Evolutionary conservation across 2,888 invertebrate genomes (phyloP), one percentile per base, ranked within the genome.

Genomic region (Cataglyphis cursor): DNA sequence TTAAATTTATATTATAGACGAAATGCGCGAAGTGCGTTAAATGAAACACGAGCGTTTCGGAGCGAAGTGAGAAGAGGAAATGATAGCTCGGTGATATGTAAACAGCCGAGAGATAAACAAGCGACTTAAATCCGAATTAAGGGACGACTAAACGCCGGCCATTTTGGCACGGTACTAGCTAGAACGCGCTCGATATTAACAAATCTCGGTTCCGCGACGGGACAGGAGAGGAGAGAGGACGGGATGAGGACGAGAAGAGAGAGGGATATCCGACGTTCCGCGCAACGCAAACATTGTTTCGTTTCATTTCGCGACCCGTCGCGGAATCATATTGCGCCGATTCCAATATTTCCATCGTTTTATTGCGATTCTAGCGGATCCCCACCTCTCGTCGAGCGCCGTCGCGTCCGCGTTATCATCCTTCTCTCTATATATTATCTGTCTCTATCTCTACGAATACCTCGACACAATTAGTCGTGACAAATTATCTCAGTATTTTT

Each of bases 211-310:
- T 90, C 87, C 87, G 82, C 66, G 35, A 31, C 9, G 61, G 35
- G 68, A 38, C 51, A 48, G 65, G 83, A 62, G 41, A 54, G 44
- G 61, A 12, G 54, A 3, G 18, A 51, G 72, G 44, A 21, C 48
- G 74, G 48, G 73, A 65, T 3, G 61, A 35, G 51, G 44, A 61
- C 8, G 70, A 38, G 51, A 65, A 24, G 59, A 66, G 72, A 68
- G 51, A 68, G 72, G 44, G 68, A 48, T 38, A 59, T 57, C 38
- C 44, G 84, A 86, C 85, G 88, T 82, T 92, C 86, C 90, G 92
- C 91, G 91, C 91, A 92, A 88, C 90, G 89, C 90, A 87, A 90
- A 90, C 89, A 89, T 89, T 89, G 89, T 91, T 90, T 89, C 90
- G 88, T 90, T 88, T 89, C 89, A 86, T 87, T 90, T 90, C 88